These are phyloP conservation scores for rat (Rattus norvegicus) DNA, from an alignment of 2,113 vertebrate genomes.

Conservation along the genomic window GRCr8 NC_086023.1:82367501-82368000, in stretches of 20 bases:
- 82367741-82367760: neutral
- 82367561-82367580: no score
- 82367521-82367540: neutral
- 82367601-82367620: no score
- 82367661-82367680: no score
- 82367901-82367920: neutral
- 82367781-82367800: neutral
- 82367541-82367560: neutral
- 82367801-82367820: neutral
- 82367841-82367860: neutral
- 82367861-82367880: neutral
- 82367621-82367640: no score
- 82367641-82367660: no score
- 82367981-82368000: neutral
- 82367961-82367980: fast-evolving
- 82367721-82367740: neutral
- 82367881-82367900: neutral
- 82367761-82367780: neutral
- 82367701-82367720: neutral
- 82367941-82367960: neutral
- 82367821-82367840: neutral
- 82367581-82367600: no score
- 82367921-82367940: neutral
- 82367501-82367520: neutral
- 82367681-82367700: no score